Percentiles rank a stretch among this genome's conserved stretches.
phyloP scores from a whole-genome alignment of 2,797 vertebrate species.

The Myiotriccus ornatus region DNA sequence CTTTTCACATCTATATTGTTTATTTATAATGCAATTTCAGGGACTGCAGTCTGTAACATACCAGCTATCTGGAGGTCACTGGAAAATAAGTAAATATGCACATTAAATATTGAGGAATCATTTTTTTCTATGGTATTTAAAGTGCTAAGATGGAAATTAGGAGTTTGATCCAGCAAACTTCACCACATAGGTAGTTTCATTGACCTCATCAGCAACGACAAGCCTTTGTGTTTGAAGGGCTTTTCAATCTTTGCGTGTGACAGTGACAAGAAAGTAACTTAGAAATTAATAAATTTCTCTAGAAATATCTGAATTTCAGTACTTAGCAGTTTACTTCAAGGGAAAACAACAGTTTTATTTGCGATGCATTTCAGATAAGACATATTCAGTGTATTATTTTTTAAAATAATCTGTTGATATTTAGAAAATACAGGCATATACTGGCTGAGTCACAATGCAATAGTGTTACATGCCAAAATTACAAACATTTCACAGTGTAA shows the following conservation, averaged over 20 bases:
- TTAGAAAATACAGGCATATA: background rate
- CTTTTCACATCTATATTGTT: background rate
- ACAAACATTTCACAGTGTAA: background rate
- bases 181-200: background rate
- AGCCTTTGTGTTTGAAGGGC: background rate
- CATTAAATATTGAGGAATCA: background rate
- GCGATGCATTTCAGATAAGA: background rate
- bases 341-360: background rate
- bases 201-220: background rate
- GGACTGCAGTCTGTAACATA: background rate
- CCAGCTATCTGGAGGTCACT: background rate
- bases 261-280: background rate
- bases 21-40: slow-evolving; percentile 8
- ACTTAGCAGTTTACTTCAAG: background rate
- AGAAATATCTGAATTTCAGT: background rate
- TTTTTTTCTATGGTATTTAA: background rate
- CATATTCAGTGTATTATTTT: background rate
- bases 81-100: background rate
- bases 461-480: background rate
- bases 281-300: background rate
- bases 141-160: background rate
- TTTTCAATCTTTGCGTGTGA: background rate
- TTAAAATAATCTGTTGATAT: background rate
- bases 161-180: background rate
- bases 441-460: background rate